Percentiles rank a stretch among this genome's conserved stretches.
Conservation (phyloP, 2,888 invertebrate genomes). For the Caenorhabditis becei region DNA sequence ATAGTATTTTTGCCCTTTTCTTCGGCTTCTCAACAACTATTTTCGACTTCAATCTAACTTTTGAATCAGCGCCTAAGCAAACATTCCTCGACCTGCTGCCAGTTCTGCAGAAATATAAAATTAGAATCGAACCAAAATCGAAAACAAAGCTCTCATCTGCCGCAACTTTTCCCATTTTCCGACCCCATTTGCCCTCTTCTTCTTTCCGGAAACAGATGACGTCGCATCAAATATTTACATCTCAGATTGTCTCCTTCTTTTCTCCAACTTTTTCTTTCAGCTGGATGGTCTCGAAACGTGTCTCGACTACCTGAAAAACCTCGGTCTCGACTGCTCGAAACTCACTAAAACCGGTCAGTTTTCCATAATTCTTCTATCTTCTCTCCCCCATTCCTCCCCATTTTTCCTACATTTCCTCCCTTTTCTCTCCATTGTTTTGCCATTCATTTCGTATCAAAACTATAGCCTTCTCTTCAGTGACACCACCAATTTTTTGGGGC, state of each 20-base stretch:
- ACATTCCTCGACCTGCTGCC: background rate
- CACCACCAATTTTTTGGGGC: constrained; percentile 53
- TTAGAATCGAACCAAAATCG: constrained; percentile 14
- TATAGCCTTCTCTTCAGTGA: constrained; percentile 42
- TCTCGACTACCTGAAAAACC: constrained; percentile 69
- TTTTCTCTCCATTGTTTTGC: constrained; percentile 13
- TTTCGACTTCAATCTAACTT: background rate
- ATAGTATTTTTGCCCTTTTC: background rate
- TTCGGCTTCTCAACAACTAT: background rate
- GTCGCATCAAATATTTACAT: constrained; percentile 53
- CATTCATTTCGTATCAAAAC: constrained; percentile 47
- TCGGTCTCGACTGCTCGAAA: constrained; percentile 73
- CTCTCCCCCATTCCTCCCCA: background rate
- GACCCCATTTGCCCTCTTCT: constrained; percentile 42
- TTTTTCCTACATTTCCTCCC: constrained; percentile 8
- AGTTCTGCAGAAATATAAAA: background rate
- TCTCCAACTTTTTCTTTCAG: constrained; percentile 37
- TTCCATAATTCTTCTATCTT: constrained; percentile 26
- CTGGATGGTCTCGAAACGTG: constrained; percentile 70
- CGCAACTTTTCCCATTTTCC: constrained; percentile 19
- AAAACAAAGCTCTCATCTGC: constrained; percentile 15
- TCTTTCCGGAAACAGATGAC: constrained; percentile 33
- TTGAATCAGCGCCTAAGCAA: constrained; percentile 17
- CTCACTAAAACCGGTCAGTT: constrained; percentile 72
- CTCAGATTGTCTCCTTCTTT: constrained; percentile 23